Base-by-base conservation (phyloP, 2,888 invertebrate species). In the Seladonia tumulorum region DNA sequence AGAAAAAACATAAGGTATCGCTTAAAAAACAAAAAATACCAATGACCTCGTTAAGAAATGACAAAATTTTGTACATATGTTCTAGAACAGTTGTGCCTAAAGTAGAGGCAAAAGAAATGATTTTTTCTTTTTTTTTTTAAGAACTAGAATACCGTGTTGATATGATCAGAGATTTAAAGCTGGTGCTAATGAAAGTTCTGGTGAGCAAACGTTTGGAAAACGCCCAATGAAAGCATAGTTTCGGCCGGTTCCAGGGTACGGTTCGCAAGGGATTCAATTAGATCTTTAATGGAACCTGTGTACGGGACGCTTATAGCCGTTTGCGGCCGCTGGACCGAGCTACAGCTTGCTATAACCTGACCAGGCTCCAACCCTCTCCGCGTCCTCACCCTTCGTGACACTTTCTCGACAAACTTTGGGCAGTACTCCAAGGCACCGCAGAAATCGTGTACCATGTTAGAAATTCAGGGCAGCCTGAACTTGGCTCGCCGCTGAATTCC, bases 321-420 rank as follows among this genome's bases (percentile, higher is more conserved):
- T 93, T 91, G 93, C 90, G 93, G 90, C 84, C 90, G 90, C 88
- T 92, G 92, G 93, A 93, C 90, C 92, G 85, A 83, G 86, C 89
- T 81, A 35, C 87, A 87, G 89, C 87, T 92, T 84, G 79, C 88
- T 91, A 92, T 92, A 92, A 94, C 93, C 91, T 78, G 80, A 72
- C 79, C 82, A 88, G 86, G 88, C 88, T 90, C 81, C 71, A 70
- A 70, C 60, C 68, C 63, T 53, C 60, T 53, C 42, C 14, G 14
- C 14, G 5, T 35, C 29, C 63, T n/a, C 18, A 53, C 53, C 5
- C 57, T 60, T 39, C 53, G 66, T 49, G 45, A 72, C 57, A 76
- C 39, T 85, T 80, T 80, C 84, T 68, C 77, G 76, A 73, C 82
- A 72, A 89, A 89, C 76, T 86, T 88, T 68, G 85, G 78, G 81